phyloP scores from a whole-genome alignment of 53 echinoderm and acorn worm genomes.

The Pentamera pediparva region DNA sequence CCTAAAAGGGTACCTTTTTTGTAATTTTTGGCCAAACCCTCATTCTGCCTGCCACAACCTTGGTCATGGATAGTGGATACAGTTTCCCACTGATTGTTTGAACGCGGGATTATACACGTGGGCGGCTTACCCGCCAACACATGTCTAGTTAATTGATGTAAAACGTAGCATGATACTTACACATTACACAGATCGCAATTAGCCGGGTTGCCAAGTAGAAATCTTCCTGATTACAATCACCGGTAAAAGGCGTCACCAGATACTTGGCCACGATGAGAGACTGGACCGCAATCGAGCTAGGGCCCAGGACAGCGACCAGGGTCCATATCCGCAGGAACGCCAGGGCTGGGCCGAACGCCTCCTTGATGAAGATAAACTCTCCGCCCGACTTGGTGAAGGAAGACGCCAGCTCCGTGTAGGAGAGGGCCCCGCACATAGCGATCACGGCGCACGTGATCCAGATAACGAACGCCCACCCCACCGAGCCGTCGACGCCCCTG shows the following conservation, averaged over 20 bases:
- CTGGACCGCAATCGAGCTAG: conserved; percentile 35
- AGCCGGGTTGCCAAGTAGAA: conserved; percentile 19
- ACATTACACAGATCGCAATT: conserved; percentile 42
- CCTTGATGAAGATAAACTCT: conserved; percentile 53
- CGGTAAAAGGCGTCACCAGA: conserved; percentile 39
- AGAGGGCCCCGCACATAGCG: conserved; percentile 56
- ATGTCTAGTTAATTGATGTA: no score
- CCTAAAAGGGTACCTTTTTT: no score
- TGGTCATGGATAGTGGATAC: no score
- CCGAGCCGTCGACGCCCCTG: conserved; percentile 40
- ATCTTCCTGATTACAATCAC: conserved; percentile 18
- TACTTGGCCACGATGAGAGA: conserved; percentile 48
- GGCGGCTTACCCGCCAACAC: no score
- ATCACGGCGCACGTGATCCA: conserved; percentile 43
- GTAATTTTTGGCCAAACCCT: no score
- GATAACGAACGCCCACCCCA: conserved; percentile 38
- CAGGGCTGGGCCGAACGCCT: conserved; percentile 44
- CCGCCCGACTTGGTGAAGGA: conserved; percentile 73
- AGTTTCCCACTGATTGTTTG: no score
- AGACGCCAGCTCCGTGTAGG: conserved; percentile 62
- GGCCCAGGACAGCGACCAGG: conserved; percentile 39
- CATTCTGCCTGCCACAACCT: no score
- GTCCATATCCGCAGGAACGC: conserved; percentile 54
- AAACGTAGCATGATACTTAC: no score
- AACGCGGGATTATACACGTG: no score